Conservation (phyloP, 2,888 invertebrate genomes). For the Temnothorax rugatulus region DNA sequence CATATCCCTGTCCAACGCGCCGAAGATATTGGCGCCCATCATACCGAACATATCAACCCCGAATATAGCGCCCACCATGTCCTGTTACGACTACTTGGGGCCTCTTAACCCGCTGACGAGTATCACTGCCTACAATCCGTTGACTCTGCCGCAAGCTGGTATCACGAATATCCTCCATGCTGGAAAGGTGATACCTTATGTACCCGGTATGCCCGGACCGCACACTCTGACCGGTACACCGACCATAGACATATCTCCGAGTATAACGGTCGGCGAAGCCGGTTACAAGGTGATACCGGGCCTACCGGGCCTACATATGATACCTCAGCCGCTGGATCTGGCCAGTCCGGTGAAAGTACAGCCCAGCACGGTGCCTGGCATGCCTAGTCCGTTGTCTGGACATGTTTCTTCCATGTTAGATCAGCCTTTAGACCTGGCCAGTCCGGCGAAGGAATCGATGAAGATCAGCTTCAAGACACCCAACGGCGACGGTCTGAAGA, state of each 20-base stretch:
- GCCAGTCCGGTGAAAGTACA: constrained; percentile 80
- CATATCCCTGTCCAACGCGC: constrained; percentile 86
- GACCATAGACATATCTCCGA: constrained; percentile 81
- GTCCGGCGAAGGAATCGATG: constrained; percentile 79
- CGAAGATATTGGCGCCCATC: constrained; percentile 88
- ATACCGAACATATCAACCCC: constrained; percentile 88
- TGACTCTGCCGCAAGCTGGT: constrained; percentile 89
- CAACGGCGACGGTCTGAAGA: constrained; percentile 64
- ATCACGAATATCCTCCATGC: constrained; percentile 89
- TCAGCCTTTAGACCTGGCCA: constrained; percentile 81
- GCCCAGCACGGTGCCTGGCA: constrained; percentile 72
- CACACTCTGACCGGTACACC: constrained; percentile 87
- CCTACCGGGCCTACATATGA: constrained; percentile 80
- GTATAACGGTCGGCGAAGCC: constrained; percentile 72
- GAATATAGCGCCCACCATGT: constrained; percentile 86
- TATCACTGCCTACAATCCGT: constrained; percentile 91
- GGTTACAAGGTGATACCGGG: constrained; percentile 82
- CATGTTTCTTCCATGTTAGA: constrained; percentile 65
- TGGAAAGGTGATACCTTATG: constrained; percentile 93
- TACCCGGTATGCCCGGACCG: constrained; percentile 96
- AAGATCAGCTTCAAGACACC: constrained; percentile 75
- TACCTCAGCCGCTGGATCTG: constrained; percentile 80
- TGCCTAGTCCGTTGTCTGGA: constrained; percentile 74
- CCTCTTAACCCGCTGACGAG: constrained; percentile 89
- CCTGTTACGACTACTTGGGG: constrained; percentile 83